Conservation (phyloP, 2,888 invertebrate genomes). For the Apamea anceps region DNA sequence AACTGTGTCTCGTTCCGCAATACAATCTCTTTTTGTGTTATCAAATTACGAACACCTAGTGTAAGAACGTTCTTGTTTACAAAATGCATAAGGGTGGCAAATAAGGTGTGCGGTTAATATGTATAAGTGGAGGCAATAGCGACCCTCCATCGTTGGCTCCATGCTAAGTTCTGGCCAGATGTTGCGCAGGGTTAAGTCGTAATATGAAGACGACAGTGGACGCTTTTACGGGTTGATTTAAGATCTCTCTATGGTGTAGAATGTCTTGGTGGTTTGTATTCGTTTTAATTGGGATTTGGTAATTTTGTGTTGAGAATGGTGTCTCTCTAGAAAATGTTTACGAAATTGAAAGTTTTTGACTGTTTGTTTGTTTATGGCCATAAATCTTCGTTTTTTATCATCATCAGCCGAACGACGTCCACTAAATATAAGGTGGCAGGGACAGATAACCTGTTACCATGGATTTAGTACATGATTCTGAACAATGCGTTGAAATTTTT, state of each 20-base stretch:
- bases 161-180: conserved; percentile 62
- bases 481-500: too few species aligned
- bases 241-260: conserved; percentile 15
- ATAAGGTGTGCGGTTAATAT: conserved; percentile 75
- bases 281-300: background rate
- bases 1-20: conserved; percentile 37
- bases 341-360: background rate
- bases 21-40: conserved; percentile 60
- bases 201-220: conserved; percentile 59
- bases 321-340: background rate
- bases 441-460: too few species aligned
- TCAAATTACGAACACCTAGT: conserved; percentile 61
- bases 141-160: conserved; percentile 32
- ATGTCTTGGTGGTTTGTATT: background rate
- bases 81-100: conserved; percentile 76
- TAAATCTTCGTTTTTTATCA: background rate
- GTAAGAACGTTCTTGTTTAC: conserved; percentile 67
- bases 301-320: background rate
- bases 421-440: background rate
- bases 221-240: conserved; percentile 47
- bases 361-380: background rate
- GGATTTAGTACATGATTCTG: too few species aligned
- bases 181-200: conserved; percentile 54
- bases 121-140: conserved; percentile 72
- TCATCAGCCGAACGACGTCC: background rate